Evolutionary conservation across 2,888 invertebrate genomes (phyloP), one percentile per base, ranked within the genome.

Genomic region (Melolontha melolontha): DNA sequence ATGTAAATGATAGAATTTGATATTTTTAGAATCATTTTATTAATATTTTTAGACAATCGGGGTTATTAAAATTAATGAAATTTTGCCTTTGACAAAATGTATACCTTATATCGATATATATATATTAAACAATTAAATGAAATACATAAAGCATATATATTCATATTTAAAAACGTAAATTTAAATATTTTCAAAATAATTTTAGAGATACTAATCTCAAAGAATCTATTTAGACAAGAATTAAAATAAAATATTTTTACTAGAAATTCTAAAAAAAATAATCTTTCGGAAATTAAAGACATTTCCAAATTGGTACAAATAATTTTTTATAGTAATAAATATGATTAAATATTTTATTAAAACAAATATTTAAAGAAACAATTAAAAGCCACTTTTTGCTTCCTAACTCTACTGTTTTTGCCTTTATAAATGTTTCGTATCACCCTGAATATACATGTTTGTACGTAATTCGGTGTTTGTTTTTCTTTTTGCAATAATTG

Each of bases 11-110:
- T 27, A 29, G 16, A 49, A 54, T 29, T 8, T 14, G 40, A 57
- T 57, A 57, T 57, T 57, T 57, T 57, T 41, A 41, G 57, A 57
- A 40, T 7, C 22, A 34, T 44, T 59, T 59, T 59, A 59, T 7
- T 51, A 41, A 40, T 22, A 41, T 41, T 27, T 5, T 11, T 16
- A 55, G 51, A 52, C 51, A 52, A 52, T 51, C 50, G 29, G 4
- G 12, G 34, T 34, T 34, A 6, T 34, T 8, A 34, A 29, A 49
- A 2, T 12, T 52, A 29, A 29, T 14, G 10, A 34, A 29, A 34
- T 34, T 39, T 52, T 52, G 51, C 14, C 51, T 52, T 52, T 10
- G 22, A 49, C 34, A 49, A 8, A 22, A 49, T 16, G 49, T 16
- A 17, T 16, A 49, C 22, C 34, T 34, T 8, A 34, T 34, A 34